Percentiles rank a stretch among this genome's conserved stretches.
These are phyloP conservation scores for Sphenodon punctatus DNA, from an alignment of 2,797 vertebrate genomes.

Conservation along the genomic window DNA sequence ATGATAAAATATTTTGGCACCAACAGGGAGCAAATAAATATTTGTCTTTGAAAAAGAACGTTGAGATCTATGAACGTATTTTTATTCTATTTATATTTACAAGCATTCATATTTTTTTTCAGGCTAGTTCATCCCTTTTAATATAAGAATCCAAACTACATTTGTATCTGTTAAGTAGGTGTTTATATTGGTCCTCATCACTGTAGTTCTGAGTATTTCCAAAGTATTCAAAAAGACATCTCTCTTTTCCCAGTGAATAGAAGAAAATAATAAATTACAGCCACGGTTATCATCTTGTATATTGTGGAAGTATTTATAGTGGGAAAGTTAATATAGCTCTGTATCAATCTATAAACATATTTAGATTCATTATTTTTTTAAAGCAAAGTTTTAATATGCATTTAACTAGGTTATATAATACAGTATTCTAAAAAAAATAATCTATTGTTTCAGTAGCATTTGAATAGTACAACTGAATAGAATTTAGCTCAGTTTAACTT, in stretches of 20 bases:
- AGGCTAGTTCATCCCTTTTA: not conserved
- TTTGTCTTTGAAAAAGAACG: not conserved
- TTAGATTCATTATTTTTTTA: rapidly evolving
- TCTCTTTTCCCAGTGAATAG: not conserved
- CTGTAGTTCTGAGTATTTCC: not conserved
- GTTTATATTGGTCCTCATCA: not conserved
- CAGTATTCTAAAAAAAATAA: not conserved
- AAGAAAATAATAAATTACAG: not conserved
- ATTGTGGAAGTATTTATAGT: not conserved
- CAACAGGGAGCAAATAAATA: not conserved
- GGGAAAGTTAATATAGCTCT: not conserved
- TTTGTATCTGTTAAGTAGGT: rapidly evolving
- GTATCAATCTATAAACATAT: rapidly evolving
- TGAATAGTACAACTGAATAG: not conserved
- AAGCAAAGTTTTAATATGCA: not conserved
- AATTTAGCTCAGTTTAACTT: not conserved
- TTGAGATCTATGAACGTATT: too few relatives aligned
- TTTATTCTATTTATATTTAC: not conserved
- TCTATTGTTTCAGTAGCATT: constrained; percentile 4
- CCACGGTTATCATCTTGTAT: not conserved
- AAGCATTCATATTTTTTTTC: not conserved
- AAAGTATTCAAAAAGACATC: not conserved
- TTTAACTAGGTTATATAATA: not conserved
- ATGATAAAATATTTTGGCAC: not conserved
- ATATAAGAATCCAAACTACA: not conserved